Percentiles rank a stretch among this genome's conserved stretches.
Evolutionary conservation across 2,888 invertebrate species (phyloP).

Genomic region (Drosophila heteroneura): DNA sequence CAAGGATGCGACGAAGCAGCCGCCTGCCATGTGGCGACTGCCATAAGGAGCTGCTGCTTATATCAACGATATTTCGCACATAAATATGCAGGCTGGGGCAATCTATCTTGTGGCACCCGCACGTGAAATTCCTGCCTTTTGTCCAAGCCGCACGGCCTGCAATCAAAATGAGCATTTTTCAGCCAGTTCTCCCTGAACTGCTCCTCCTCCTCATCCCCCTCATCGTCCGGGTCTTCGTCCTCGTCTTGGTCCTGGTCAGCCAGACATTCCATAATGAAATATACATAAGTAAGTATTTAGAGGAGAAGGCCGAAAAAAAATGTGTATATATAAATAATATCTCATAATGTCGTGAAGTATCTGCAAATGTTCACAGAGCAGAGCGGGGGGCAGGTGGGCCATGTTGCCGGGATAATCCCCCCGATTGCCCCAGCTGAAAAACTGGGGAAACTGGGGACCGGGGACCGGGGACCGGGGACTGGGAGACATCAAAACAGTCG

Average conservation of each 20-base stretch:
- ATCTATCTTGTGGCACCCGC: constrained; percentile 80
- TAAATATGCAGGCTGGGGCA: constrained; percentile 75
- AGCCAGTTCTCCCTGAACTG: constrained; percentile 25
- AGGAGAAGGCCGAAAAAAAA: constrained; percentile 34
- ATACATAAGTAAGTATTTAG: constrained; percentile 73
- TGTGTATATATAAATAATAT: constrained; percentile 75
- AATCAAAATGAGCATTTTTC: constrained; percentile 65
- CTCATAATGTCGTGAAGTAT: constrained; percentile 80
- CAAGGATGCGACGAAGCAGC: constrained; percentile 38
- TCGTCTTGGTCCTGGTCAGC: constrained; percentile 27
- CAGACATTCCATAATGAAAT: constrained; percentile 70
- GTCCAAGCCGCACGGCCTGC: constrained; percentile 47
- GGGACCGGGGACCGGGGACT: not conserved
- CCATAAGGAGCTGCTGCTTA: constrained; percentile 54
- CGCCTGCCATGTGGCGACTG: constrained; percentile 54
- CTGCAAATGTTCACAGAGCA: constrained; percentile 48
- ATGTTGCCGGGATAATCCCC: constrained; percentile 9
- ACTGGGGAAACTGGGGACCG: not conserved
- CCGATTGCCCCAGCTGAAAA: constrained; percentile 5
- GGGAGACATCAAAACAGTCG: constrained; percentile 20
- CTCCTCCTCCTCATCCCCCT: not conserved
- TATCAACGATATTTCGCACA: constrained; percentile 79
- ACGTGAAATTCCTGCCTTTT: constrained; percentile 74
- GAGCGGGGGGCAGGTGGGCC: constrained; percentile 46
- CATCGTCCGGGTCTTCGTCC: not conserved